A percentile compares a stretch with the other conserved stretches of the same genome.
Evolutionary conservation across 2,888 invertebrate species (phyloP).

Genomic region (Spilosoma lubricipeda): DNA sequence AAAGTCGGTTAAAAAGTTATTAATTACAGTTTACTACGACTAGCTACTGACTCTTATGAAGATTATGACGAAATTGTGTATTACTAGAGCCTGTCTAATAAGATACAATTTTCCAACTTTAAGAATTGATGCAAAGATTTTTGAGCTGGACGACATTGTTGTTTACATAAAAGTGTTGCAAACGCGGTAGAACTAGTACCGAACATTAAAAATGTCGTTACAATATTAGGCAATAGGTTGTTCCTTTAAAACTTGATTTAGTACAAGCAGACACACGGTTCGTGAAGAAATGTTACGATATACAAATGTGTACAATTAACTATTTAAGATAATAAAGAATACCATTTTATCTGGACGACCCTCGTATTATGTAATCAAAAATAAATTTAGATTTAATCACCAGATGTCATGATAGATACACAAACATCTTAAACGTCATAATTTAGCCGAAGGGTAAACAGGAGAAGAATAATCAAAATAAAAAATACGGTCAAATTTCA

Average conservation of each 20-base stretch:
- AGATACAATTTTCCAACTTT: too few species aligned
- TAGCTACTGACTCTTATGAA: too few species aligned
- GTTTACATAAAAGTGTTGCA: too few species aligned
- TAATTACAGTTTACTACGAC: too few species aligned
- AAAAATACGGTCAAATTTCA: conserved; percentile 62
- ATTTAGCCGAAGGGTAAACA: conserved; percentile 67
- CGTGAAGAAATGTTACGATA: conserved; percentile 18
- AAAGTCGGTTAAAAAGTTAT: too few species aligned
- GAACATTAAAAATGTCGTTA: background rate
- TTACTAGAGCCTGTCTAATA: too few species aligned
- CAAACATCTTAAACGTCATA: conserved; percentile 71
- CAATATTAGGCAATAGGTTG: background rate
- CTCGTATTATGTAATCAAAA: conserved; percentile 76
- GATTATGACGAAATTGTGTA: too few species aligned
- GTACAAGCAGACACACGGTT: background rate
- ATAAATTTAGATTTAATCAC: conserved; percentile 72
- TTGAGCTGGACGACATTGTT: too few species aligned
- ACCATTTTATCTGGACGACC: conserved; percentile 51
- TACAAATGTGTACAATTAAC: conserved; percentile 31
- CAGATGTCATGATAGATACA: conserved; percentile 68
- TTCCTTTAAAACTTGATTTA: background rate
- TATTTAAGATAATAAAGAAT: conserved; percentile 54
- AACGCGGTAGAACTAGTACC: background rate
- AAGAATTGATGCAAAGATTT: too few species aligned
- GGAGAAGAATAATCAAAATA: conserved; percentile 57